These are phyloP conservation scores for Origma solitaria DNA, from an alignment of 2,113 vertebrate genomes.

Conservation along the genomic window DNA sequence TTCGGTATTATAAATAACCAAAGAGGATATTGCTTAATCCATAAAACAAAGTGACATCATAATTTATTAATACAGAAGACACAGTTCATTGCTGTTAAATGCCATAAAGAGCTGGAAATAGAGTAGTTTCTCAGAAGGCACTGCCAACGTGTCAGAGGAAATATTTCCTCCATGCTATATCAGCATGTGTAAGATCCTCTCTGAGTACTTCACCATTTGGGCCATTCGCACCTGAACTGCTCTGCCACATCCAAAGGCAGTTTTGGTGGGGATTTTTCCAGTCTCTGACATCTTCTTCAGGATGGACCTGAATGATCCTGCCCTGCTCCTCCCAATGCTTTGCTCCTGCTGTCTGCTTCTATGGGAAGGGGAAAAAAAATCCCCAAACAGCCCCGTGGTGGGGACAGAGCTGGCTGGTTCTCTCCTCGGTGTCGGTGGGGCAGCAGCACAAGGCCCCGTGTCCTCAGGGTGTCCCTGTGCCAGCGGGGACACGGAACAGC, in stretches of 20 bases:
- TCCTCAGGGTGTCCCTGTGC: background rate
- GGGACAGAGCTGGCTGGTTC: background rate
- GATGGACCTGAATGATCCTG: background rate
- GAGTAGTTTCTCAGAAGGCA: slow-evolving; percentile 50
- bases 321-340: accelerated
- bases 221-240: background rate
- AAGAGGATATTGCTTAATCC: slow-evolving; percentile 59
- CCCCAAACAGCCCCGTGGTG: too few relatives aligned
- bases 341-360: background rate
- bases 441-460: background rate
- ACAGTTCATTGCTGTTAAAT: slow-evolving; percentile 38
- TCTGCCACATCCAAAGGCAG: background rate
- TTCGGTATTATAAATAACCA: slow-evolving; percentile 33
- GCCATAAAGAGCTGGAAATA: slow-evolving; percentile 39
- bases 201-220: background rate
- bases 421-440: accelerated
- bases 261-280: background rate
- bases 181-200: background rate
- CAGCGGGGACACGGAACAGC: background rate
- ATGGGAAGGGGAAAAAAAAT: background rate
- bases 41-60: slow-evolving; percentile 55
- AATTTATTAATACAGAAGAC: slow-evolving; percentile 61
- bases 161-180: background rate
- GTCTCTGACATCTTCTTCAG: background rate
- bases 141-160: slow-evolving; percentile 5